These are phyloP conservation scores for Cynodonichthys magdalenae DNA, from an alignment of 2,797 vertebrate genomes.

Conservation along the genomic window DNA sequence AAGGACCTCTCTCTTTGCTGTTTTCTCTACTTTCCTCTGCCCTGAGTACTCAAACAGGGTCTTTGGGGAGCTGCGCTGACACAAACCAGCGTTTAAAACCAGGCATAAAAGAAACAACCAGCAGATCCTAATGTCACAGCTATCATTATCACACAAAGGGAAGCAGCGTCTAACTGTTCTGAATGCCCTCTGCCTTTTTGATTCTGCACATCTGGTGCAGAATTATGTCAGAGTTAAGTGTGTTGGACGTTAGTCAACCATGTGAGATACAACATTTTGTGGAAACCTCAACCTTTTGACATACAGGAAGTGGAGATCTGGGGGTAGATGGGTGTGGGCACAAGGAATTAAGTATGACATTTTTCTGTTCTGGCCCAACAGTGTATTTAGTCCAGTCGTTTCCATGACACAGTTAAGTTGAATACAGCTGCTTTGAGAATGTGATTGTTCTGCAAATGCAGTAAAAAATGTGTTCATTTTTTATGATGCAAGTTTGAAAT, in stretches of 20 bases:
- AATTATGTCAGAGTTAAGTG: constrained; percentile 78
- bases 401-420: constrained; percentile 60
- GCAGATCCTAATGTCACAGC: constrained; percentile 72
- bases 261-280: constrained; percentile 73
- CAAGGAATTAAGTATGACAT: constrained; percentile 44
- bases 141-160: constrained; percentile 73
- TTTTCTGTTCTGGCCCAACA: constrained; percentile 36
- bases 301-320: constrained; percentile 44
- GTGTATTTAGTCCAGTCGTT: constrained; percentile 43
- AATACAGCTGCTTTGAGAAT: constrained; percentile 38
- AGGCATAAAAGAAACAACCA: constrained; percentile 69
- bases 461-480: constrained; percentile 29
- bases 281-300: constrained; percentile 68
- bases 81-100: constrained; percentile 89
- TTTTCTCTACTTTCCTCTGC: constrained; percentile 52
- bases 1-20: constrained; percentile 76
- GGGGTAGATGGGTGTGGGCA: constrained; percentile 55
- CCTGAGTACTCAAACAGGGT: constrained; percentile 86
- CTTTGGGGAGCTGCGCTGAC: constrained; percentile 87
- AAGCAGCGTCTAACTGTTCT: constrained; percentile 63
- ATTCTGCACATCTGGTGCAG: constrained; percentile 80
- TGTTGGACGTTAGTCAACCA: constrained; percentile 73
- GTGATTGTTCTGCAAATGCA: constrained; percentile 38
- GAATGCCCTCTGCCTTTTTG: constrained; percentile 66
- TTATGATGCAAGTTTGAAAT: constrained; percentile 30